Percentiles rank a stretch among this genome's conserved stretches.
Evolutionary conservation across 1,140 invertebrate species (phyloP).

Genomic region (Bactericera cockerelli): DNA sequence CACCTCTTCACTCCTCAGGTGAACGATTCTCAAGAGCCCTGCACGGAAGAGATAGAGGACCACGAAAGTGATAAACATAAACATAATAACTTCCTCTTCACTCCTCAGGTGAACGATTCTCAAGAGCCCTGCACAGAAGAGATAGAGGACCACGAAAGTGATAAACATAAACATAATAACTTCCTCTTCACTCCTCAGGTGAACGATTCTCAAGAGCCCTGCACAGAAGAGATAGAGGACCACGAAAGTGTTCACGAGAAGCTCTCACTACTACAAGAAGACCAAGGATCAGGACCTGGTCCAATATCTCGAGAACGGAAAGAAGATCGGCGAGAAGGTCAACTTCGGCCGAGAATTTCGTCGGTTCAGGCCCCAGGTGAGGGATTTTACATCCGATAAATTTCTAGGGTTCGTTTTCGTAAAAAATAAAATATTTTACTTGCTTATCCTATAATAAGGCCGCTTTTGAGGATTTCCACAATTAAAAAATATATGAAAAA

Average conservation of each 20-base stretch:
- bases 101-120: too few relatives aligned
- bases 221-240: slow-evolving; percentile 35
- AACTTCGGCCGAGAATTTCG: slow-evolving; percentile 55
- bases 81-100: too few relatives aligned
- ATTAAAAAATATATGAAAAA: too few relatives aligned
- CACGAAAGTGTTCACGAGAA: slow-evolving; percentile 34
- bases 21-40: too few relatives aligned
- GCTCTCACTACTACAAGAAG: slow-evolving; percentile 34
- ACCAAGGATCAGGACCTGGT: slow-evolving; percentile 51
- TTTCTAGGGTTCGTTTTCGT: slow-evolving; percentile 30
- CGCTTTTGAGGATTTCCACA: too few relatives aligned
- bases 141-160: too few relatives aligned
- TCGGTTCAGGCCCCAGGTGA: slow-evolving; percentile 33
- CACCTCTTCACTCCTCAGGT: too few relatives aligned
- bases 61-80: too few relatives aligned
- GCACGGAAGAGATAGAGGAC: too few relatives aligned
- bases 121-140: too few relatives aligned
- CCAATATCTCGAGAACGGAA: slow-evolving; percentile 56
- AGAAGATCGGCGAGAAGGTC: slow-evolving; percentile 55
- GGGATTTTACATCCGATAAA: too few relatives aligned
- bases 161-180: too few relatives aligned
- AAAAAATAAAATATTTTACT: slow-evolving; percentile 3
- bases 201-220: slow-evolving; percentile 54
- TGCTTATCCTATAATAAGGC: neutral
- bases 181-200: slow-evolving; percentile 34